These are phyloP conservation scores for Pocillopora verrucosa DNA, from an alignment of 64 coral and sea anemone species.

Conservation along the genomic window DNA sequence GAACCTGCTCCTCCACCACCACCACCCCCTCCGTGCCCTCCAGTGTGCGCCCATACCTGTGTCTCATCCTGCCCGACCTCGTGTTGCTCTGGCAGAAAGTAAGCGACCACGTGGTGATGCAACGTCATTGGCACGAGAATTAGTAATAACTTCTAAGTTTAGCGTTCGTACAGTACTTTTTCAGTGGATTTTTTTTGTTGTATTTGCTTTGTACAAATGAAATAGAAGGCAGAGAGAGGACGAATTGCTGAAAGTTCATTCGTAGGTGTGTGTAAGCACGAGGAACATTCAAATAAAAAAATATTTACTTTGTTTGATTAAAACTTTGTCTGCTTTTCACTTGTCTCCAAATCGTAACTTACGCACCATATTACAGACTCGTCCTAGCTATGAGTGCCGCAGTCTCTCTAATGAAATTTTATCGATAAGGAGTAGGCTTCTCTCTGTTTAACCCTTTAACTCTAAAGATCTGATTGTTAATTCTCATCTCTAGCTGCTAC, in stretches of 20 bases:
- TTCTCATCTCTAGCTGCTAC: too few relatives aligned
- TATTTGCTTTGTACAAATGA: slow-evolving; percentile 89
- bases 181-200: slow-evolving; percentile 84
- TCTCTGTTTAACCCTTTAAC: too few relatives aligned
- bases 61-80: slow-evolving; percentile 83
- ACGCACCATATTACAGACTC: too few relatives aligned
- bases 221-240: slow-evolving; percentile 10
- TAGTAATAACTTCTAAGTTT: slow-evolving; percentile 41
- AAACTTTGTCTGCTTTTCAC: not conserved
- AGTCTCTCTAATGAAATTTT: too few relatives aligned
- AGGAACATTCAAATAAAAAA: slow-evolving; percentile 56
- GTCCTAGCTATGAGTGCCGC: too few relatives aligned
- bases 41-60: slow-evolving; percentile 98
- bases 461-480: too few relatives aligned
- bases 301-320: slow-evolving; percentile 55
- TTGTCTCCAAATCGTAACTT: not conserved
- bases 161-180: slow-evolving; percentile 74
- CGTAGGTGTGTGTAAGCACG: slow-evolving; percentile 36
- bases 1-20: slow-evolving; percentile 97
- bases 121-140: slow-evolving; percentile 32
- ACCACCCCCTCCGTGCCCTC: slow-evolving; percentile 97
- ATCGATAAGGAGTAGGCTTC: too few relatives aligned
- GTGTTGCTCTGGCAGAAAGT: slow-evolving; percentile 88
- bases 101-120: slow-evolving; percentile 61
- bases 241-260: slow-evolving; percentile 54